phyloP scores from a whole-genome alignment of 1,140 invertebrate species.

The Dreissena rostriformis region DNA sequence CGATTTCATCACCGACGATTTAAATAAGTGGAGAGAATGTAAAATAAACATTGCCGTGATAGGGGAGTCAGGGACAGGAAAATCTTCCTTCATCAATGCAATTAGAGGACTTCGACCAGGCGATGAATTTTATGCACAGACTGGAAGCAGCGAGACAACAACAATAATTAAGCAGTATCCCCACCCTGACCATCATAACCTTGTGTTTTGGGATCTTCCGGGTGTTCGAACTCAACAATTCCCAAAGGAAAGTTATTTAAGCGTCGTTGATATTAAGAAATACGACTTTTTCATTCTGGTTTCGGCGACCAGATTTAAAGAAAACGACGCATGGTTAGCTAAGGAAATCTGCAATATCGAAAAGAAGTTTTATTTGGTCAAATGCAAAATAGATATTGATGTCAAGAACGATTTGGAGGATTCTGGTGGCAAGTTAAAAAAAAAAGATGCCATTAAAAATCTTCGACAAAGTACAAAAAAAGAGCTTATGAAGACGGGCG shows the following conservation, averaged over 20 bases:
- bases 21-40: slow-evolving; percentile 2
- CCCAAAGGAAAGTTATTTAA: neutral
- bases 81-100: slow-evolving; percentile 14
- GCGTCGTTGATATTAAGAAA: neutral
- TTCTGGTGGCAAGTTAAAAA: neutral
- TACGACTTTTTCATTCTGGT: slow-evolving; percentile 25
- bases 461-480: neutral
- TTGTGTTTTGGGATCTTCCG: slow-evolving; percentile 13
- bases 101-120: neutral
- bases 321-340: slow-evolving; percentile 17
- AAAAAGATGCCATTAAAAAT: neutral
- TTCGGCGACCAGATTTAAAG: neutral
- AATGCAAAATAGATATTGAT: neutral
- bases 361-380: slow-evolving; percentile 8
- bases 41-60: neutral
- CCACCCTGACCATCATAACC: neutral
- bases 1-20: too few relatives aligned
- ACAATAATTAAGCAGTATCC: neutral
- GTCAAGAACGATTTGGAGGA: neutral
- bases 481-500: neutral
- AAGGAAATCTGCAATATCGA: neutral
- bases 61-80: neutral
- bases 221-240: neutral
- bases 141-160: neutral
- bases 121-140: neutral